Evolutionary conservation across 2,888 invertebrate species (phyloP).

Genomic region (Pyrocoelia pectoralis): DNA sequence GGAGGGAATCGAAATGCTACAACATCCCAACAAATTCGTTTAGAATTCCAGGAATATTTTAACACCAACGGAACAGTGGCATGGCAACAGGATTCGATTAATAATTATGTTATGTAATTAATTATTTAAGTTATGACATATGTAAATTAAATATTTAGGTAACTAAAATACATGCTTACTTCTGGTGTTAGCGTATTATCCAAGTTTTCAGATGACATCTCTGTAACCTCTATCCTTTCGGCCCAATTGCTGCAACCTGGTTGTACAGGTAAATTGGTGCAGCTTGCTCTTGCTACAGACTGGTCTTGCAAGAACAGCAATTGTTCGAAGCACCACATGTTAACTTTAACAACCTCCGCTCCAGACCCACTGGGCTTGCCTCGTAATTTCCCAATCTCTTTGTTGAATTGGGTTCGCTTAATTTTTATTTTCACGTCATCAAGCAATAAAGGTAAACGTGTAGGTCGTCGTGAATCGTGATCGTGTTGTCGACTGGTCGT

Average conservation of each 20-base stretch:
- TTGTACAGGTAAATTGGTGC: not conserved
- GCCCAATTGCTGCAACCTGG: conserved; percentile 1
- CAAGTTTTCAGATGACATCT: not conserved
- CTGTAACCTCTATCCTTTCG: not conserved
- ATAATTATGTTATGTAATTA: not conserved
- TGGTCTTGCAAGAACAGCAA: not conserved
- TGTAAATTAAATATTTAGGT: conserved; percentile 4
- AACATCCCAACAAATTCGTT: not conserved
- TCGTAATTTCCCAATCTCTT: not conserved
- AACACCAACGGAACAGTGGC: not conserved
- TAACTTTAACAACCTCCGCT: not conserved
- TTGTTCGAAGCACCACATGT: not conserved
- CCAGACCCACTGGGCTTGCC: not conserved
- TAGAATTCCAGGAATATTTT: not conserved
- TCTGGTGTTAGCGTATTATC: conserved; percentile 1
- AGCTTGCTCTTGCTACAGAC: not conserved
- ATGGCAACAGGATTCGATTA: not conserved
- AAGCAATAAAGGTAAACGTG: not conserved
- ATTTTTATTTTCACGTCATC: not conserved
- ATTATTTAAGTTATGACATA: not conserved
- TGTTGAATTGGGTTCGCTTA: not conserved
- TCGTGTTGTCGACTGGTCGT: not conserved
- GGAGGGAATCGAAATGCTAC: not conserved
- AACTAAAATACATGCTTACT: not conserved
- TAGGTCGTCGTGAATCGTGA: no score